These are phyloP conservation scores for Gymnarchus niloticus DNA, from an alignment of 2,113 vertebrate genomes.

Conservation along the genomic window DNA sequence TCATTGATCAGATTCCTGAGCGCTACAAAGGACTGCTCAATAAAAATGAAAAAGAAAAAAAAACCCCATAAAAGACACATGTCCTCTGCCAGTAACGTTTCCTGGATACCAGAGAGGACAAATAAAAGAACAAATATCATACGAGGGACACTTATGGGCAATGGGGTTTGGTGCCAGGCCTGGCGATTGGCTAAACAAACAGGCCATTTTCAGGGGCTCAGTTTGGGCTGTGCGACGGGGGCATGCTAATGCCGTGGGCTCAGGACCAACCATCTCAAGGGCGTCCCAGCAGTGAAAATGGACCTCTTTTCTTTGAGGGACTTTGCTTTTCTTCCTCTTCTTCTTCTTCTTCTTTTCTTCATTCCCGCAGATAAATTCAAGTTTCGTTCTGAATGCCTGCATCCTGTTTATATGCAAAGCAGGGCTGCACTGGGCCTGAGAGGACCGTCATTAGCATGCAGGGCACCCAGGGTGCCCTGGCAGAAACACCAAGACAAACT, in stretches of 20 bases:
- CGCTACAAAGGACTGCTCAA: not conserved
- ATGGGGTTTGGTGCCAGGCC: constrained; percentile 12
- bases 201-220: constrained; percentile 18
- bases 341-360: constrained; percentile 24
- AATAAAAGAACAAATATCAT: constrained; percentile 15
- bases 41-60: not conserved
- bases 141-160: not conserved
- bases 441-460: constrained; percentile 68
- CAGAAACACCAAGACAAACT: constrained; percentile 41
- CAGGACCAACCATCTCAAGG: constrained; percentile 53
- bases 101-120: constrained; percentile 11
- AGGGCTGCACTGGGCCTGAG: constrained; percentile 48
- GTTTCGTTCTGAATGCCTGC: constrained; percentile 55
- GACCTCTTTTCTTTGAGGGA: constrained; percentile 52
- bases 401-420: constrained; percentile 67
- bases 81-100: constrained; percentile 14
- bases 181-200: constrained; percentile 28
- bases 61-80: constrained; percentile 7
- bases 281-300: constrained; percentile 46
- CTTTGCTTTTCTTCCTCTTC: not conserved
- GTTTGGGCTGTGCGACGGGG: constrained; percentile 28
- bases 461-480: constrained; percentile 55
- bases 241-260: constrained; percentile 44
- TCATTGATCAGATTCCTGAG: not conserved
- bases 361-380: constrained; percentile 55